Evolutionary conservation across 2,888 invertebrate species (phyloP), one percentile per base, ranked within the genome.

Genomic region (Lamproptera curius): DNA sequence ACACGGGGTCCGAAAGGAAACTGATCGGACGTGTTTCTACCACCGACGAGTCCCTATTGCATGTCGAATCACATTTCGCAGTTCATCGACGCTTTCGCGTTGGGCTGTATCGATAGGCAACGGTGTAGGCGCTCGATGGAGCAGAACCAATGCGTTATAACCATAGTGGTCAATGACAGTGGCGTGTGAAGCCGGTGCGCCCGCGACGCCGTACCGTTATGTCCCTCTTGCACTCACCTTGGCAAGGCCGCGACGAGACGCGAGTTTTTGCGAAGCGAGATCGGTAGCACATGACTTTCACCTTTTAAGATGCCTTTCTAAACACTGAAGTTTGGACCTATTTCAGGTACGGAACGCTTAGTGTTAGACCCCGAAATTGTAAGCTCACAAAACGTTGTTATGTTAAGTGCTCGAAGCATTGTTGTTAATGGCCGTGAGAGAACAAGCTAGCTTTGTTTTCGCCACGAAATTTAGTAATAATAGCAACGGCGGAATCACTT

Each of bases 141-240:
- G 55, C 53, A 48, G 57, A 55, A 62, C 61, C 55, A 55, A 47
- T 42, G 58, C 71, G 64, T 64, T 68, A 58, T 58, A 59, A 63
- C 67, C 62, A 53, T 57, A 57, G 54, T 58, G 65, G 61, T 58
- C 61, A 58, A 55, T 51, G 57, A 48, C 50, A 52, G 62, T 62
- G 65, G 68, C 63, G 57, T 62, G 56, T 51, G 55, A 52, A 61
- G 67, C 63, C 70, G 70, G 70, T 71, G 76, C 62, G 63, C 59
- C 58, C 57, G 71, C 70, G 64, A 15, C 68, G 61, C 65, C 56
- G 56, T 63, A 66, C 79, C 87, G 86, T 86, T 86, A 86, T 63
- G 83, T 76, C 84, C 84, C 81, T 78, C 75, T 79, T 83, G 82
- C 80, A 79, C 67, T 86, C 76, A 86, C 86, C 86, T 86, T 86